Percentiles rank a stretch among this genome's conserved stretches.
Evolutionary conservation across 2,888 invertebrate species (phyloP).

Genomic region (Pammene fasciana): DNA sequence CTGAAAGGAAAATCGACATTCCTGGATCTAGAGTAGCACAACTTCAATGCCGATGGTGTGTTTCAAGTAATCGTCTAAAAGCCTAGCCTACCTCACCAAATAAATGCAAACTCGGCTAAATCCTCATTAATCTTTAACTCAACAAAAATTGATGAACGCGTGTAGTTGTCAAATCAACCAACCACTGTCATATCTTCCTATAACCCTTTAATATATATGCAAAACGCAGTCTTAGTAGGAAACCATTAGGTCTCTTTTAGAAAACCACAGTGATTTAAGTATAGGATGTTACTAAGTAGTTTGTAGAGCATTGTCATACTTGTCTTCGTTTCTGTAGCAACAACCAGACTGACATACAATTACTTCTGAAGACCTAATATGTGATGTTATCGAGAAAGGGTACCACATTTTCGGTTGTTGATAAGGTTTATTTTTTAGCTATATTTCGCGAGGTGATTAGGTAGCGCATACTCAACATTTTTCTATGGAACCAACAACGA

Average conservation of each 20-base stretch:
- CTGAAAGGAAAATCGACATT: neutral
- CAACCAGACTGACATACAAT: no score
- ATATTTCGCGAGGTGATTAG: no score
- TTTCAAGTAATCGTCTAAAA: conserved; percentile 29
- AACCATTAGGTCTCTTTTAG: neutral
- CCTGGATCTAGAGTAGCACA: neutral
- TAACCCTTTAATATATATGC: neutral
- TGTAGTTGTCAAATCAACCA: conserved; percentile 15
- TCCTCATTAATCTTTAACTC: conserved; percentile 36
- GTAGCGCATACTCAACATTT: no score
- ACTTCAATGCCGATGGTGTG: neutral
- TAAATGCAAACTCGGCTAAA: conserved; percentile 29
- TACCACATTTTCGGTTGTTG: no score
- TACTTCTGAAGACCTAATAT: no score
- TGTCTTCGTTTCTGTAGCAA: no score
- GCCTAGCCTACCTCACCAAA: conserved; percentile 33
- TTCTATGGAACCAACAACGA: no score
- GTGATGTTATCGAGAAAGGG: no score
- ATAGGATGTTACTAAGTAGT: neutral
- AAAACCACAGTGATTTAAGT: neutral
- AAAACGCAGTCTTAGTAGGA: neutral
- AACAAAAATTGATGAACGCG: conserved; percentile 35
- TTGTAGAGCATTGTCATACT: conserved; percentile 21
- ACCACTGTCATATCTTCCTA: neutral
- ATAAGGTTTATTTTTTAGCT: no score